Evolutionary conservation across 92 coral and sea anemone species (phyloP), one percentile per base, ranked within the genome.

Genomic region (Muricea muricata): DNA sequence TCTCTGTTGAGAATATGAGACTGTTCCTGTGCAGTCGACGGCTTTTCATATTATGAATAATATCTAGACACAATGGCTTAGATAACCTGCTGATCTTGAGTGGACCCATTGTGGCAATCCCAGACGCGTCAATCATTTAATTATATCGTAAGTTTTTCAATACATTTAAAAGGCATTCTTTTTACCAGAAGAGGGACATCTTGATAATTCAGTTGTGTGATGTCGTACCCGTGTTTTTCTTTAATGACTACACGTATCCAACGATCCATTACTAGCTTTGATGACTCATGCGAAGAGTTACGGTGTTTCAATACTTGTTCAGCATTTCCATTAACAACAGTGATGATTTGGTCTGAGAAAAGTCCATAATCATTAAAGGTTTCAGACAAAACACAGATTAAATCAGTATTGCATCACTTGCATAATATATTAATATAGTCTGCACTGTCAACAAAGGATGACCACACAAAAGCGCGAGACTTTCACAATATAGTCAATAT

Each of bases 351-450:
- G 68, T 29, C 70, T 9, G n/a, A n/a, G 30, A 63, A 63, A 63
- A 28, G 21, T 11, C 37, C 6, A 39, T 29, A 63, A 63, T 63
- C 18, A 52, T 52, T 52, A 25, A 63, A 57, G 30, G 30, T 73
- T 23, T n/a, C 79, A 73, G 79, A 39, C 79, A 73, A 73, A 73
- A 73, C 79, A 73, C 56, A 39, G 55, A 73, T 73, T 45, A 73
- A 73, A 73, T 63, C 70, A 32, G 37, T 63, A 63, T 63, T 63
- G 70, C 70, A 63, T 63, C 70, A 63, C 60, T 52, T 28, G 37
- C 37, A 63, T 63, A 32, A 28, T 63, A 28, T 28, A 26, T 13
- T 13, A 32, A 26, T 2, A 21, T 20, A 63, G 70, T 30, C 60
- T 52, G 23, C 60, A 52, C 13, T 63, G 9, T 7, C 37, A 0